Conservation (phyloP, 2,113 vertebrate species). For the Nansenia antarctica region DNA sequence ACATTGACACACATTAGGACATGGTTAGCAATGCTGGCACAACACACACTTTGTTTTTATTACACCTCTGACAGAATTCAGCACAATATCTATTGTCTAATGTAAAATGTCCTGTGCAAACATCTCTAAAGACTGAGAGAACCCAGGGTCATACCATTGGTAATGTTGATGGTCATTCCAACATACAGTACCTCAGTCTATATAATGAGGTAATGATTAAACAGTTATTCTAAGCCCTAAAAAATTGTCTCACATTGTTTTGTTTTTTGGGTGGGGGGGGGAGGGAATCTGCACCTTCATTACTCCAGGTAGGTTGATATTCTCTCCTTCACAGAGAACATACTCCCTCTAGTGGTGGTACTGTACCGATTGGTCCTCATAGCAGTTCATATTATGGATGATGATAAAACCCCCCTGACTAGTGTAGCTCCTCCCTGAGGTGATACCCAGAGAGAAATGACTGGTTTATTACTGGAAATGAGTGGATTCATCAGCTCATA, state of each 20-base stretch:
- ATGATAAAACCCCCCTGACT: neutral
- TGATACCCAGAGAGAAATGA: neutral
- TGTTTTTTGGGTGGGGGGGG: no score
- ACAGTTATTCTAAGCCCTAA: no score
- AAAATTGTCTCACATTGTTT: neutral
- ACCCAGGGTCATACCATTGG: neutral
- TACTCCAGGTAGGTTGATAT: neutral
- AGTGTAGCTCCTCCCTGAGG: neutral
- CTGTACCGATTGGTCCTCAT: no score
- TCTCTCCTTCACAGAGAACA: neutral
- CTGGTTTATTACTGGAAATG: neutral
- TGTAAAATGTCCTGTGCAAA: neutral
- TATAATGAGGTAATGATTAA: neutral
- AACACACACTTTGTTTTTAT: neutral
- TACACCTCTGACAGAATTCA: neutral
- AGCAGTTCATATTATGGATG: neutral
- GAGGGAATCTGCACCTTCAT: no score
- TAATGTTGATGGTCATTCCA: neutral
- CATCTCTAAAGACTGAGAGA: neutral
- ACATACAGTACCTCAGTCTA: neutral
- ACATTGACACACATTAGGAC: constrained; percentile 1
- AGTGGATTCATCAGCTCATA: neutral
- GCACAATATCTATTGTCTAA: neutral
- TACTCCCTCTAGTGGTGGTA: neutral
- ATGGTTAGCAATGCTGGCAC: neutral